phyloP scores from a whole-genome alignment of 2,113 vertebrate genomes.

The Mustela lutreola region DNA sequence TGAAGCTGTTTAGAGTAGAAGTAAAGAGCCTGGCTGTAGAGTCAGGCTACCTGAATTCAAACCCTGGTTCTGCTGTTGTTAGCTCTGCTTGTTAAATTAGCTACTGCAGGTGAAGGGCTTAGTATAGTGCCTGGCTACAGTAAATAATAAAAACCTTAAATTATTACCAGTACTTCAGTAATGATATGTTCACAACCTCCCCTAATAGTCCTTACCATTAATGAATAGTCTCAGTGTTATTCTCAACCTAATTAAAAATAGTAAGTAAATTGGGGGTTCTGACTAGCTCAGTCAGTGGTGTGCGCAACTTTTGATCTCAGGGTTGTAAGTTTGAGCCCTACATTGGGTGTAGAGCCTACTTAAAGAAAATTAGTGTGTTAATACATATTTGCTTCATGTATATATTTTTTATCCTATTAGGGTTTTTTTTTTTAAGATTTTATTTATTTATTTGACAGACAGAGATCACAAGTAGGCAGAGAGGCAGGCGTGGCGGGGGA shows the following conservation, averaged over 20 bases:
- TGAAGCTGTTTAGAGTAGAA: not conserved
- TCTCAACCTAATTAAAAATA: constrained; percentile 22
- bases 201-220: not conserved
- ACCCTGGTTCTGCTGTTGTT: not conserved
- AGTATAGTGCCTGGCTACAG: not conserved
- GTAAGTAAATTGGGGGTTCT: not conserved
- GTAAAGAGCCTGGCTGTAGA: not conserved
- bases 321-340: not conserved
- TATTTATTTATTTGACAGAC: no score
- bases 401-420: constrained; percentile 20
- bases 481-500: no score
- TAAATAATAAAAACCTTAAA: constrained; percentile 7
- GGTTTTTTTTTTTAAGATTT: not conserved
- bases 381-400: constrained; percentile 1
- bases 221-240: not conserved
- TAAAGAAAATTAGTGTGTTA: not conserved
- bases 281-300: not conserved
- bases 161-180: not conserved
- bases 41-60: not conserved
- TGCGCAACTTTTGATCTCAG: not conserved
- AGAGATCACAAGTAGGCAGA: no score
- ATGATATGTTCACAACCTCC: not conserved
- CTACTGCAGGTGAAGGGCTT: not conserved
- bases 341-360: not conserved
- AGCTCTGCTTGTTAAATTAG: not conserved